Conservation (phyloP, 92 coral and sea anemone genomes). For the Desmophyllum pertusum region DNA sequence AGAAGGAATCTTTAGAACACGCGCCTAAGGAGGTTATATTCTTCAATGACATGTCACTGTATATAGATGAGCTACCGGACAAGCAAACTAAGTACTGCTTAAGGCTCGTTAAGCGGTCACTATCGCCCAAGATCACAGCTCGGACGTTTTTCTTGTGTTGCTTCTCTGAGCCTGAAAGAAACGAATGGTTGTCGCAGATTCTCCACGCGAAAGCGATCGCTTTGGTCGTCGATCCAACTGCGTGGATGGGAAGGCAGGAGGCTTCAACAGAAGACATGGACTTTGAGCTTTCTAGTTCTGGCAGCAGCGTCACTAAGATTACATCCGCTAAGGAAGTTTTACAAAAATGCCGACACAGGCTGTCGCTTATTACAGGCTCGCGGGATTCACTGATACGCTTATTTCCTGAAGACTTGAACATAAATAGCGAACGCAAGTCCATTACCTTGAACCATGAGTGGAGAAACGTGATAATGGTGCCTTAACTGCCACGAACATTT, state of each 20-base stretch:
- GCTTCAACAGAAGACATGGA: slow-evolving; percentile 13
- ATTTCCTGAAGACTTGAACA: slow-evolving; percentile 30
- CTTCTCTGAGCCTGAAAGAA: slow-evolving; percentile 73
- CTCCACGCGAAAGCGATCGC: slow-evolving; percentile 83
- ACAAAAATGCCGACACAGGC: slow-evolving; percentile 61
- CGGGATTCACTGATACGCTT: slow-evolving; percentile 25
- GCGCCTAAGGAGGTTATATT: slow-evolving; percentile 82
- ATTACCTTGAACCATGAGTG: slow-evolving; percentile 16
- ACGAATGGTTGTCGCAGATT: slow-evolving; percentile 82
- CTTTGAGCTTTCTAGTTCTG: slow-evolving; percentile 34
- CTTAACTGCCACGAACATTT: no score
- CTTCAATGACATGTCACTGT: slow-evolving; percentile 87
- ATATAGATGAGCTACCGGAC: slow-evolving; percentile 68
- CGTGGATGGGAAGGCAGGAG: slow-evolving; percentile 55
- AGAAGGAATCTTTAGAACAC: slow-evolving; percentile 58
- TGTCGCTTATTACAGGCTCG: slow-evolving; percentile 38
- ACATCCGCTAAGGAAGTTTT: slow-evolving; percentile 67
- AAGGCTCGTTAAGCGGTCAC: slow-evolving; percentile 70
- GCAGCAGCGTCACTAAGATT: not conserved
- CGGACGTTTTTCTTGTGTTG: slow-evolving; percentile 25
- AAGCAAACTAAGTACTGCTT: slow-evolving; percentile 77
- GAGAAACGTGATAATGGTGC: slow-evolving; percentile 40
- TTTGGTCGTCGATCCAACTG: slow-evolving; percentile 64
- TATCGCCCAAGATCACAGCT: not conserved
- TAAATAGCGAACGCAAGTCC: slow-evolving; percentile 5